These are phyloP conservation scores for Diuraphis noxia DNA, from an alignment of 1,140 invertebrate species.

Conservation along the genomic window DNA sequence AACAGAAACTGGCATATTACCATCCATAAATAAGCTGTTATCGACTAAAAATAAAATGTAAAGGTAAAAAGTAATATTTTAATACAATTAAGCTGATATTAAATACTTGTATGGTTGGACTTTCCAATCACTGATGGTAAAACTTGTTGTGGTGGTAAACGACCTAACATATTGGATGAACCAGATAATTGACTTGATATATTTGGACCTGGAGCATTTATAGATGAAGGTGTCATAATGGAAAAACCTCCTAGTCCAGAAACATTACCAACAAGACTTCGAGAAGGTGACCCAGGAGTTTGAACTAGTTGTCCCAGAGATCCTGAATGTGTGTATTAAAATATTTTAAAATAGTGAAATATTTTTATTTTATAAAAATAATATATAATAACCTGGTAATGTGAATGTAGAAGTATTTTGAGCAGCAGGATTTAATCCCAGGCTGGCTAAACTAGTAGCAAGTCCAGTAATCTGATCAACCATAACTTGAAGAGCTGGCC, in stretches of 20 bases:
- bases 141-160: conserved; percentile 59
- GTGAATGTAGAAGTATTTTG: conserved; percentile 69
- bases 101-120: conserved; percentile 22
- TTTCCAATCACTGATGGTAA: conserved; percentile 30
- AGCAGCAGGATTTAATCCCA: conserved; percentile 68
- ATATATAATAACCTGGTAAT: conserved; percentile 53
- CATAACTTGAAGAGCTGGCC: conserved; percentile 60
- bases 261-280: conserved; percentile 58
- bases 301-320: conserved; percentile 72
- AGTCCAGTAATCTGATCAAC: conserved; percentile 74
- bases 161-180: conserved; percentile 56
- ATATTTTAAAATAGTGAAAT: not conserved
- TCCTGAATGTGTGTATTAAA: conserved; percentile 59
- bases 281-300: conserved; percentile 82
- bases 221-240: conserved; percentile 65
- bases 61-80: not conserved
- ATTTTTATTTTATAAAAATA: not conserved
- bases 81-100: not conserved
- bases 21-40: conserved; percentile 4
- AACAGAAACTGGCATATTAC: conserved; percentile 61
- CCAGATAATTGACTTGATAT: conserved; percentile 70
- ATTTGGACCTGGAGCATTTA: conserved; percentile 68
- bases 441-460: conserved; percentile 71
- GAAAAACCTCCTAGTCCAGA: conserved; percentile 37
- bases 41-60: conserved; percentile 20